Base-by-base conservation (phyloP, 2,113 vertebrate species). In the Syngnathoides biaculeatus region DNA sequence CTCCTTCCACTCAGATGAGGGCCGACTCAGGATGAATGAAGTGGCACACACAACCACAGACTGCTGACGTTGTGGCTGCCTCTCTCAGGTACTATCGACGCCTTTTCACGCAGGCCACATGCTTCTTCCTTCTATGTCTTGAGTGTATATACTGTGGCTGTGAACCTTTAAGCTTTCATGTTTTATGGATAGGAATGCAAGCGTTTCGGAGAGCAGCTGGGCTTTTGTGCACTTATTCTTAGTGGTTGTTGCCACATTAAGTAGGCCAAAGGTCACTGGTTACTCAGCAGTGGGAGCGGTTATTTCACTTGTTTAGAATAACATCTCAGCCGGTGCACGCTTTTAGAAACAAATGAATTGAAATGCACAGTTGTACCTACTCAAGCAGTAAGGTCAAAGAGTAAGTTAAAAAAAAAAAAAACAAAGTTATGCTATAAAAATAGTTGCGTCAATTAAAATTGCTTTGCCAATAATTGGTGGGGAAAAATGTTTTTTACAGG, bases 181-280 rank as follows among this genome's bases (percentile, higher is more conserved):
- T 64, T 50, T 26, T 17, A 1, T 12, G 26, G 63, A 20, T 17
- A 26, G 60, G 2, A 7, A 50, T 17, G 22, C 27, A 14, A n/a
- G 20, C 30, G 5, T 42, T 43, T 59, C 19, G 58, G 26, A 59
- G 56, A 77, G 26, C 65, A 43, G 58, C 43, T 65, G 68, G 30
- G 57, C 65, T 73, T 76, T 74, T 69, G 53, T 65, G 39, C 17
- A 59, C 38, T 73, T 58, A 9, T 22, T 64, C 71, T 67, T 76
- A 30, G 24, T 8, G 75, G 67, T 75, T 50, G 70, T 68, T 45
- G 74, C 70, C 63, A 38, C 71, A 22, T 30, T 78, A 90, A 80
- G 72, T 89, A 85, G 87, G 89, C 26, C 81, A 90, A 89, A 90
- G 88, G 89, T 90, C 79, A 86, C 71, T 8, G 65, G 43, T 72